These are phyloP conservation scores for Peucedramus taeniatus DNA, from an alignment of 2,113 vertebrate species.

Conservation along the genomic window DNA sequence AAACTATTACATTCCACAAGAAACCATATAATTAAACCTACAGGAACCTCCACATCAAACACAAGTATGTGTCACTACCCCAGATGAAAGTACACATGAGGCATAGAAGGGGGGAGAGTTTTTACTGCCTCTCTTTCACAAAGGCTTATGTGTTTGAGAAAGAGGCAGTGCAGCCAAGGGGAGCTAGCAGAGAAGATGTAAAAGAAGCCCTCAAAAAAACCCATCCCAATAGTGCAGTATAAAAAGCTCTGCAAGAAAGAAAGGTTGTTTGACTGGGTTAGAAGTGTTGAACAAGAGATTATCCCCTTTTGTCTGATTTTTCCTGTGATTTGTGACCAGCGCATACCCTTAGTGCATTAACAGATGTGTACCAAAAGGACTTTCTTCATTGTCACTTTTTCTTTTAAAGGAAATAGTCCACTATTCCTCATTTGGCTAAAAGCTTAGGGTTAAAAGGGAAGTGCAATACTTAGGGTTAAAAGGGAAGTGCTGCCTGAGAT, in stretches of 20 bases:
- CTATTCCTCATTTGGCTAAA: neutral
- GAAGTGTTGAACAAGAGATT: neutral
- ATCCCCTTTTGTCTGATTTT: neutral
- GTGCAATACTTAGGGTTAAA: neutral
- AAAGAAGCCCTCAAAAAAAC: neutral
- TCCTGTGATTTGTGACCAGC: neutral
- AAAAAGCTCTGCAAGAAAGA: neutral
- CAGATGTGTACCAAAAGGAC: neutral
- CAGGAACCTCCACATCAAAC: conserved; percentile 54
- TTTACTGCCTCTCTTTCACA: conserved; percentile 36
- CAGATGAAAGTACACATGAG: conserved; percentile 26
- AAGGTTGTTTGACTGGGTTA: neutral
- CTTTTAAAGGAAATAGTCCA: neutral
- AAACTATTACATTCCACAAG: conserved; percentile 29
- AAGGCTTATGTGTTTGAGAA: conserved; percentile 41
- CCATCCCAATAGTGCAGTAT: neutral
- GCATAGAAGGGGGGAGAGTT: conserved; percentile 3
- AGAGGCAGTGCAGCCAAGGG: neutral
- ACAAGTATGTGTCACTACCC: conserved; percentile 13
- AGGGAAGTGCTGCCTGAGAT: neutral
- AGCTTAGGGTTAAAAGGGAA: neutral
- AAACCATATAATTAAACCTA: conserved; percentile 54
- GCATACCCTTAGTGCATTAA: neutral
- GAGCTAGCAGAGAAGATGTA: neutral
- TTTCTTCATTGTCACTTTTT: neutral